A percentile compares a stretch with the other conserved stretches of the same genome.
Evolutionary conservation across 2,888 invertebrate genomes (phyloP).

Genomic region (Stegana nigrithorax): DNA sequence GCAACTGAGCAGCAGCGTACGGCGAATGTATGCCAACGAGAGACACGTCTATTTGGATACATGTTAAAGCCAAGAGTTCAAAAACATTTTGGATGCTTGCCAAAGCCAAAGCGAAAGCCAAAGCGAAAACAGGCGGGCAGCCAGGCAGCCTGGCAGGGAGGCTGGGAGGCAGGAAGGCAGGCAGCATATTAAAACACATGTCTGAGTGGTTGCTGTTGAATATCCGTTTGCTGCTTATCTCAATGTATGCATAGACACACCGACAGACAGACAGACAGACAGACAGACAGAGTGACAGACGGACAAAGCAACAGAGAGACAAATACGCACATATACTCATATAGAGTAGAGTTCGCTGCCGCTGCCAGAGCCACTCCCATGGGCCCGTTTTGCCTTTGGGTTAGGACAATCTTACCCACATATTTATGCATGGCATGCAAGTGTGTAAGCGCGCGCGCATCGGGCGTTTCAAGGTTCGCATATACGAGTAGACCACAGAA

Average conservation of each 20-base stretch:
- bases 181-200: too few relatives aligned
- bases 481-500: too few relatives aligned
- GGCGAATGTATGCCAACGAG: too few relatives aligned
- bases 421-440: neutral
- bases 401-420: neutral
- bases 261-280: neutral
- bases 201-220: neutral
- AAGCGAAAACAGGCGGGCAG: too few relatives aligned
- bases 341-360: too few relatives aligned
- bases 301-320: too few relatives aligned
- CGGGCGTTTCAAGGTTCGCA: slow-evolving; percentile 7
- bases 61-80: neutral
- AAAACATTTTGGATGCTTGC: slow-evolving; percentile 14
- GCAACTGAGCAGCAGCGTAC: neutral
- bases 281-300: neutral
- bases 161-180: too few relatives aligned
- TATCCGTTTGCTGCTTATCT: slow-evolving; percentile 17
- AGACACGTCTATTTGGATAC: neutral
- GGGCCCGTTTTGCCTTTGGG: slow-evolving; percentile 6
- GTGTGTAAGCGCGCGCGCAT: slow-evolving; percentile 7
- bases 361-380: neutral
- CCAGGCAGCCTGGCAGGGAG: too few relatives aligned
- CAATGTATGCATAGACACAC: too few relatives aligned
- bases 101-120: too few relatives aligned
- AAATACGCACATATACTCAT: neutral